phyloP scores from a whole-genome alignment of 2,888 invertebrate genomes.

The Phortica okadai region DNA sequence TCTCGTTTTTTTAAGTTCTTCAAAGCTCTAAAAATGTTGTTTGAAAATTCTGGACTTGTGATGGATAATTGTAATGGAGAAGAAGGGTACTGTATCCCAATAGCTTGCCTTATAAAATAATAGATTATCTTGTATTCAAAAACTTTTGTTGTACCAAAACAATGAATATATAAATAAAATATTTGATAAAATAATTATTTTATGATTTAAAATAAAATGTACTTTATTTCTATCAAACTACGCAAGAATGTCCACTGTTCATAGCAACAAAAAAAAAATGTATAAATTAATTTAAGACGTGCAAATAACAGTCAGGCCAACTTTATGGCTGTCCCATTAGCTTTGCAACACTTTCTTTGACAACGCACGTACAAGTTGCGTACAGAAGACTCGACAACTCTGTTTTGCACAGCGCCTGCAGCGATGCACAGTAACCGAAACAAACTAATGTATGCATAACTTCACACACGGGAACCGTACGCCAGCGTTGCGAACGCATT shows the following conservation, averaged over 20 bases:
- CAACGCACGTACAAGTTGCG: neutral
- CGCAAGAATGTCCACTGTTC: neutral
- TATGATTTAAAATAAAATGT: too few species aligned
- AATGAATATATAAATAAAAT: neutral
- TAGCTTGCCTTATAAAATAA: too few species aligned
- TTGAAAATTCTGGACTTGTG: too few species aligned
- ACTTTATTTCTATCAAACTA: too few species aligned
- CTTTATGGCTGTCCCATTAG: neutral
- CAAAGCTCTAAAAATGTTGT: too few species aligned
- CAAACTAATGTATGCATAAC: slow-evolving; percentile 28
- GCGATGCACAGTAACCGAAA: slow-evolving; percentile 3
- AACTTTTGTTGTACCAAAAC: neutral
- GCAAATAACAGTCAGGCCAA: neutral
- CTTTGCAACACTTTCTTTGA: neutral
- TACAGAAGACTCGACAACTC: neutral
- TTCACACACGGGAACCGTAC: slow-evolving; percentile 26
- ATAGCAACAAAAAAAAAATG: too few species aligned
- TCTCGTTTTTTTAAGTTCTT: too few species aligned
- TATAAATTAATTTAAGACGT: neutral
- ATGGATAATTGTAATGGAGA: too few species aligned
- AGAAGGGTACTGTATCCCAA: too few species aligned
- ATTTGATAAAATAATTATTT: too few species aligned
- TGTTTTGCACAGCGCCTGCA: neutral
- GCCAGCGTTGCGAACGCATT: neutral
- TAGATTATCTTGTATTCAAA: too few species aligned